These are phyloP conservation scores for Terrapene triunguis DNA, from an alignment of 2,113 vertebrate species.

Conservation along the genomic window DNA sequence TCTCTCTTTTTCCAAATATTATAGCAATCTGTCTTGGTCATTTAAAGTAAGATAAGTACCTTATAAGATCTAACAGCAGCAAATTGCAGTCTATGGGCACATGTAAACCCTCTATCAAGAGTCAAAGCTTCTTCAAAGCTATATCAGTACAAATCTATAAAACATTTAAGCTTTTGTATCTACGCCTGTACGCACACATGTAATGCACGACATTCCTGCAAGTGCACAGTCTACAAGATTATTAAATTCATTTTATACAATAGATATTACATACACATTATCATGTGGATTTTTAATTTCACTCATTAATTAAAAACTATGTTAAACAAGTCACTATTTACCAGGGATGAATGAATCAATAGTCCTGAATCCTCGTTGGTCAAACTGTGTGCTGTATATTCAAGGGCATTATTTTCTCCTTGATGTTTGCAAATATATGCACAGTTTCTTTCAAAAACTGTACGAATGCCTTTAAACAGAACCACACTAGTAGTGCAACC, in stretches of 20 bases:
- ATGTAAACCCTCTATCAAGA: neutral
- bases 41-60: neutral
- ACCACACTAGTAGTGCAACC: slow-evolving; percentile 95
- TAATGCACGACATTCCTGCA: slow-evolving; percentile 31
- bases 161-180: neutral
- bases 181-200: neutral
- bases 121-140: neutral
- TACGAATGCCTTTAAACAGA: slow-evolving; percentile 93
- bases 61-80: slow-evolving; percentile 22
- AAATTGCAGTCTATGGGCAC: neutral
- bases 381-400: slow-evolving; percentile 85
- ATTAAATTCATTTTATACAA: neutral
- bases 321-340: slow-evolving; percentile 83
- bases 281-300: slow-evolving; percentile 34
- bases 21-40: slow-evolving; percentile 6
- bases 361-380: slow-evolving; percentile 89
- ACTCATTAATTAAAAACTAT: slow-evolving; percentile 42
- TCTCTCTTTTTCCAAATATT: slow-evolving; percentile 38
- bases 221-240: neutral
- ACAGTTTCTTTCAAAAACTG: slow-evolving; percentile 94
- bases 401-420: slow-evolving; percentile 87
- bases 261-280: slow-evolving; percentile 16
- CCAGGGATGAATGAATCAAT: slow-evolving; percentile 82
- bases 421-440: slow-evolving; percentile 92
- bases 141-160: neutral